Evolutionary conservation across 2,888 invertebrate genomes (phyloP).

Genomic region (Chalcis sispes): DNA sequence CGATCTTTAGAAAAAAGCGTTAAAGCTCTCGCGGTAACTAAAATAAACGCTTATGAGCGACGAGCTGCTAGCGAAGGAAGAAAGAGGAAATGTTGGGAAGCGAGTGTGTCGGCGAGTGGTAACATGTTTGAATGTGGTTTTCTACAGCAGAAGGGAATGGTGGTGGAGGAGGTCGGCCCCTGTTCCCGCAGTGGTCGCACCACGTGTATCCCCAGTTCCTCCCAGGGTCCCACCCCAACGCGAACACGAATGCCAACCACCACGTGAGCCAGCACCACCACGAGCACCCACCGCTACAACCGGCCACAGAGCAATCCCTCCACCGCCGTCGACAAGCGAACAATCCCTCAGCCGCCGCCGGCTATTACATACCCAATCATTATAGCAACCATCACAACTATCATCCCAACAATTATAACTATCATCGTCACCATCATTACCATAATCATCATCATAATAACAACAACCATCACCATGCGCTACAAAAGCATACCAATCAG

Average conservation of each 20-base stretch:
- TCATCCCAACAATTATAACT: slow-evolving; percentile 79
- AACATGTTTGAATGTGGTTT: slow-evolving; percentile 68
- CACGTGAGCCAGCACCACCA: slow-evolving; percentile 76
- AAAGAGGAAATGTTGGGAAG: slow-evolving; percentile 18
- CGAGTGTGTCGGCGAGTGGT: background rate
- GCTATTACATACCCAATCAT: slow-evolving; percentile 78
- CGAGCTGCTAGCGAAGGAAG: no score
- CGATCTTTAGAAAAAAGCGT: no score
- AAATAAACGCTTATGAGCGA: no score
- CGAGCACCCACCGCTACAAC: slow-evolving; percentile 77
- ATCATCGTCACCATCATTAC: slow-evolving; percentile 80
- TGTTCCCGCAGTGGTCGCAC: slow-evolving; percentile 96
- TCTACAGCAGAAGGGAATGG: slow-evolving; percentile 75
- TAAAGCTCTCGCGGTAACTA: no score
- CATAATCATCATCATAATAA: slow-evolving; percentile 78
- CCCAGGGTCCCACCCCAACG: slow-evolving; percentile 91
- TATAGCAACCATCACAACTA: slow-evolving; percentile 78
- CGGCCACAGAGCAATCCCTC: slow-evolving; percentile 58
- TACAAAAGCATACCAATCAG: slow-evolving; percentile 78
- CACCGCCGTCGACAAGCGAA: slow-evolving; percentile 47
- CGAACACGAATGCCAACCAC: slow-evolving; percentile 78
- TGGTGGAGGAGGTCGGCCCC: slow-evolving; percentile 83
- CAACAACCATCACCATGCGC: slow-evolving; percentile 77
- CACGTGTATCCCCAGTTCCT: slow-evolving; percentile 96
- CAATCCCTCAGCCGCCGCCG: slow-evolving; percentile 66